Evolutionary conservation across 2,888 invertebrate genomes (phyloP), one percentile per base, ranked within the genome.

Genomic region (Trachelus stipa): DNA sequence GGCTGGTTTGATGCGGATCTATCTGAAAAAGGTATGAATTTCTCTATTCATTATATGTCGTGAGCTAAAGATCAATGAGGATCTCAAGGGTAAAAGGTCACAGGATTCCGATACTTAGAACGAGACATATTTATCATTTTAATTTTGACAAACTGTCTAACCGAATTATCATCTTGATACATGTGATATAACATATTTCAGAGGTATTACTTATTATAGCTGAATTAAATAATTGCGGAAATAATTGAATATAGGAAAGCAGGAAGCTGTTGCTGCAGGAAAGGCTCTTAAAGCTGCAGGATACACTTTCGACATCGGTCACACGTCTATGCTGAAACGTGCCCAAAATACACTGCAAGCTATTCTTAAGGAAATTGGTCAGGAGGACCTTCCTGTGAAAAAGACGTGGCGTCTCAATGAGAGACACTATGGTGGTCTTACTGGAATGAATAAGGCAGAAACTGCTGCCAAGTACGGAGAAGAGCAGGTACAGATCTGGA

Each of bases 341-440:
- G 97, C 97, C 1, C 95, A 96, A 87, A 93, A 95, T 79, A 97
- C 97, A 0, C 91, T 97, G 69, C 93, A 94, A 76, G 90, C 94
- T 0, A 94, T 97, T 80, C 91, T 97, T 11, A 92, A 94, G 79
- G 94, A 95, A 87, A 93, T 95, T 71, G 94, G 93, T 1, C 95
- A 96, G 86, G 90, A 94, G n/a, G 93, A 94, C 83, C 91, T 97
- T 81, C 95, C 95, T 0, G 92, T 95, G 11, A 90, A 93, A 9
- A 95, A 95, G 88, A 95, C 96, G 12, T 97, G 97, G 97, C 93
- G 97, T 23, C 92, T 97, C 37, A 97, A 97, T 87, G 97, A 97
- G 91, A 94, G 97, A 79, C 97, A 97, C 88, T 97, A 97, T 87
- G 97, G 97, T 76, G 96, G 96, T 69, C 93, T 97, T 11, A 97